A percentile compares a stretch with the other conserved stretches of the same genome.
phyloP scores from a whole-genome alignment of 2,888 invertebrate genomes.

The Polyommatus iphigenia region DNA sequence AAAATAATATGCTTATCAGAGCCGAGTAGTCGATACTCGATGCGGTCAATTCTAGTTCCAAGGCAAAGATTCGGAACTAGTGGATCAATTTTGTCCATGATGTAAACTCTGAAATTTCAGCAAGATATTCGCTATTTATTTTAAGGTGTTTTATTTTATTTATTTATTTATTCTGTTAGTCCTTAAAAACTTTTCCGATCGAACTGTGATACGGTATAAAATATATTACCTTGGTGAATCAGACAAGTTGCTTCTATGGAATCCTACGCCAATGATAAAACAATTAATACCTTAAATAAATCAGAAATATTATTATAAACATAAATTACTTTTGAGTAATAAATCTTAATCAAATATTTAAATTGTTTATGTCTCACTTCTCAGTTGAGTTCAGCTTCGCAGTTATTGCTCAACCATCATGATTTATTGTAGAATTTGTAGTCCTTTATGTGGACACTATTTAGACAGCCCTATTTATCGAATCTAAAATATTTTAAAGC shows the following conservation, averaged over 20 bases:
- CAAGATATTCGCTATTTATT: no score
- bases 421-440: neutral
- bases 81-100: no score
- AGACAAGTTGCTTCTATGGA: neutral
- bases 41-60: no score
- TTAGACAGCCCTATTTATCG: neutral
- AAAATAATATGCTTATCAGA: no score
- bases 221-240: neutral
- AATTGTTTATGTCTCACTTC: neutral
- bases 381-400: neutral
- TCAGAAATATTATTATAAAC: neutral
- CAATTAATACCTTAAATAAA: slow-evolving; percentile 7
- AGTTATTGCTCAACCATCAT: neutral
- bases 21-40: no score
- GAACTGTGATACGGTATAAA: no score
- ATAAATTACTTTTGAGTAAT: neutral
- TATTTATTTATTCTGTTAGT: no score
- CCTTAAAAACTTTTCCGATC: no score
- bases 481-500: neutral
- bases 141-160: no score
- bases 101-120: no score
- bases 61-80: no score
- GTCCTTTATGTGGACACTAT: neutral
- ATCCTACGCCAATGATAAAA: neutral
- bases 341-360: slow-evolving; percentile 21